These are phyloP conservation scores for Abrostola triplasia DNA, from an alignment of 2,888 invertebrate species.

Conservation along the genomic window DNA sequence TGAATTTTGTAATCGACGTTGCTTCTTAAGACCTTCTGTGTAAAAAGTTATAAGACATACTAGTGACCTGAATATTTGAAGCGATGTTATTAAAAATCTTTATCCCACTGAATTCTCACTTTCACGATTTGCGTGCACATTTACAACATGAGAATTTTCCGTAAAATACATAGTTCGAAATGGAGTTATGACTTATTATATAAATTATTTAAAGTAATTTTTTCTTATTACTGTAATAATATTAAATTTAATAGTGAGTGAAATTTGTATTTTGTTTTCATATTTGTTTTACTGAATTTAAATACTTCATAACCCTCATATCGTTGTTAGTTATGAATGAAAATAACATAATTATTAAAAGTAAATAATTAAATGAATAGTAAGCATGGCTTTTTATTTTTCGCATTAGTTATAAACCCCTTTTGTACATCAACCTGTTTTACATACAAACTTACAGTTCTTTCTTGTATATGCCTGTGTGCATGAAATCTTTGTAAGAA, in stretches of 20 bases:
- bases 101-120: constrained; percentile 87
- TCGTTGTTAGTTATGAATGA: constrained; percentile 89
- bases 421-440: not conserved
- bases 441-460: not conserved
- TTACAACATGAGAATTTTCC: constrained; percentile 82
- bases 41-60: constrained; percentile 87
- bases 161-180: constrained; percentile 80
- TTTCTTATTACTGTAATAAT: constrained; percentile 87
- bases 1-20: constrained; percentile 88
- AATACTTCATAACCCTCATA: constrained; percentile 88
- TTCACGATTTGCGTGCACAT: constrained; percentile 85
- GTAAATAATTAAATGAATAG: constrained; percentile 89
- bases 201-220: constrained; percentile 86
- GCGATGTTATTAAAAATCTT: constrained; percentile 82
- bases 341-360: constrained; percentile 89
- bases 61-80: constrained; percentile 88
- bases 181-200: constrained; percentile 84
- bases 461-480: not conserved
- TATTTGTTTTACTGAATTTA: constrained; percentile 87
- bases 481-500: no score
- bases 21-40: constrained; percentile 88
- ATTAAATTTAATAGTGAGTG: constrained; percentile 88
- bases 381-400: constrained; percentile 83
- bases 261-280: constrained; percentile 88
- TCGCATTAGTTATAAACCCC: constrained; percentile 42